These are phyloP conservation scores for Meloidogyne exigua DNA, from an alignment of 1,140 invertebrate genomes.

Conservation along the genomic window DNA sequence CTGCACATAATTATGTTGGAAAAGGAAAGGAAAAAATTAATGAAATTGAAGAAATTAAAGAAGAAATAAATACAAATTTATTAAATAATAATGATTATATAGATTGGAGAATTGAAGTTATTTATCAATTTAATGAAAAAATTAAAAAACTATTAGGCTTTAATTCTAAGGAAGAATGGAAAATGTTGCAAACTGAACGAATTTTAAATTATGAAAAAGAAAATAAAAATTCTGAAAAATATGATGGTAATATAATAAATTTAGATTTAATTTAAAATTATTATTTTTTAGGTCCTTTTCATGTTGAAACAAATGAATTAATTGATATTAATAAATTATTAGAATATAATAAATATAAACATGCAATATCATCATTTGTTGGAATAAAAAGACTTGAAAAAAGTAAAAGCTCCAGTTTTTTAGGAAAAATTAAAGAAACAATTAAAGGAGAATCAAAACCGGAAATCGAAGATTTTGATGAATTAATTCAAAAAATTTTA, in stretches of 20 bases:
- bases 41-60: background rate
- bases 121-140: background rate
- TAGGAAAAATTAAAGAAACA: background rate
- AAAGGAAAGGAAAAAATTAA: background rate
- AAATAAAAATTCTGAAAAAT: background rate
- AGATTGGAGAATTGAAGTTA: no score
- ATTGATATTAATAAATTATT: background rate
- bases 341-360: slow-evolving; percentile 5
- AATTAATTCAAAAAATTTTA: no score
- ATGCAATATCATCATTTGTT: background rate
- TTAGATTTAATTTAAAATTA: no score
- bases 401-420: background rate
- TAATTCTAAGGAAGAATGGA: background rate
- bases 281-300: background rate
- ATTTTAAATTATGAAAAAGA: background rate
- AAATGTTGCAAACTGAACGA: background rate
- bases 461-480: background rate
- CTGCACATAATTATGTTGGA: background rate
- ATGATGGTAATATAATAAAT: background rate
- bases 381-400: background rate
- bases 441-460: background rate
- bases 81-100: no score
- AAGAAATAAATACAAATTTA: background rate
- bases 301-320: background rate
- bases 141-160: background rate